Conservation (phyloP, 2,113 vertebrate species). For the Phyllostomus discolor region DNA sequence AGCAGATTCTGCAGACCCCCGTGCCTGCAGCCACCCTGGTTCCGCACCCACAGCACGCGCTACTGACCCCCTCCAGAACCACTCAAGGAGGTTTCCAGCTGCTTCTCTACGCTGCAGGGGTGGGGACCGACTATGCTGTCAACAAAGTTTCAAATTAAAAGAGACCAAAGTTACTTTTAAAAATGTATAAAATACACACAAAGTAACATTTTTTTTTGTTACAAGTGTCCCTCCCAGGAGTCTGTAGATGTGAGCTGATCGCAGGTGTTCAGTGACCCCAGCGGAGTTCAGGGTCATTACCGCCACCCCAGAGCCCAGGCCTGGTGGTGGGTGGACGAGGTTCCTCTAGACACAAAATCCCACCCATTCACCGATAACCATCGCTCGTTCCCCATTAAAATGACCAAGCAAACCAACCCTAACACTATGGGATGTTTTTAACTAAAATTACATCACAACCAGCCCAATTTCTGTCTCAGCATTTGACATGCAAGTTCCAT, state of each 20-base stretch:
- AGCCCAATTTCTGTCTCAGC: background rate
- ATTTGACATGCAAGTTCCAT: constrained; percentile 13
- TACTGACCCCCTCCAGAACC: background rate
- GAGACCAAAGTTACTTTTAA: background rate
- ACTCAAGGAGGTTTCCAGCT: background rate
- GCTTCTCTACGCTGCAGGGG: background rate
- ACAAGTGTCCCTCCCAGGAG: background rate
- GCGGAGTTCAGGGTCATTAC: background rate
- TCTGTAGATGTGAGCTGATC: background rate
- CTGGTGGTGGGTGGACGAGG: background rate
- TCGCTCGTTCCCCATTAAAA: background rate
- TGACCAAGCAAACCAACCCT: constrained; percentile 1
- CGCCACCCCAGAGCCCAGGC: background rate
- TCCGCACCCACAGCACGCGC: background rate
- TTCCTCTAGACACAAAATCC: background rate
- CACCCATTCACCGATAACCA: background rate
- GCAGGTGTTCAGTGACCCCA: background rate
- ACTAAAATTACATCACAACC: constrained; percentile 5
- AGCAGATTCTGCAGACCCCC: background rate
- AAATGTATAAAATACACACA: background rate
- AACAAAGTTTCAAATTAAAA: background rate
- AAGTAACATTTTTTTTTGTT: background rate
- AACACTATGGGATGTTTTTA: background rate
- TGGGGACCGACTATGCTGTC: background rate
- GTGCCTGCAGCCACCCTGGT: background rate